Base-by-base conservation (phyloP, 1,140 invertebrate genomes). In the Megathymus violae region DNA sequence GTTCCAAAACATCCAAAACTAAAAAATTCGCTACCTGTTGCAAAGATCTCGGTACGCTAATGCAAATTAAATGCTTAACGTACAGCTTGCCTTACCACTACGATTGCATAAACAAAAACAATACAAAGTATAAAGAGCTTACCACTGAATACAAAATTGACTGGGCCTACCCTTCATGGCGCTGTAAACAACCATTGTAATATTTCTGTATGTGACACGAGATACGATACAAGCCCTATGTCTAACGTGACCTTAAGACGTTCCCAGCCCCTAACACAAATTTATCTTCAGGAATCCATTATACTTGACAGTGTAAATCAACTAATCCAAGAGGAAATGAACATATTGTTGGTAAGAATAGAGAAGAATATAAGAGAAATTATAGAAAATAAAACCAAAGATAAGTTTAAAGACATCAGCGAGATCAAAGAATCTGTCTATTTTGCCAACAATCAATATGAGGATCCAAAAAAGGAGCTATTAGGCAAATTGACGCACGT, bases 301-400 rank as follows among this genome's bases (percentile, higher is more conserved):
- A 16, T 31, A 1, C 31, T 51, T n/a, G 48, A 51, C 0, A 19
- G 3, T 19, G 1, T 51, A 0, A 61, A 48, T 13, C 44, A 48
- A 14, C 22, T 46, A 7, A 44, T 62, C 4, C 46, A 62, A 11
- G 59, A 62, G 1, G 59, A 62, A 51, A 62, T 62, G 47, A 51
- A 27, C 15, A 4, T 34, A 11, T 17, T 41, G 13, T 17, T 50
- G 14, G 7, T 9, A 0, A 50, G 43, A 16, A 50, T 43, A 34
- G 59, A 62, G 16, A 41, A 41, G 10, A 62, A 62, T 4, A 51
- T 62, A 44, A 19, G 46, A 1, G 43, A 43, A 62, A 11, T 51
- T 0, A 43, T 62, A 1, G 46, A 62, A 10, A 48, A 40, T 5
- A 62, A 51, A 51, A 51, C 34, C 0, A 51, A 34, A 25, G 60